Conservation (phyloP, 2,797 vertebrate genomes). For the Hydrophis major region DNA sequence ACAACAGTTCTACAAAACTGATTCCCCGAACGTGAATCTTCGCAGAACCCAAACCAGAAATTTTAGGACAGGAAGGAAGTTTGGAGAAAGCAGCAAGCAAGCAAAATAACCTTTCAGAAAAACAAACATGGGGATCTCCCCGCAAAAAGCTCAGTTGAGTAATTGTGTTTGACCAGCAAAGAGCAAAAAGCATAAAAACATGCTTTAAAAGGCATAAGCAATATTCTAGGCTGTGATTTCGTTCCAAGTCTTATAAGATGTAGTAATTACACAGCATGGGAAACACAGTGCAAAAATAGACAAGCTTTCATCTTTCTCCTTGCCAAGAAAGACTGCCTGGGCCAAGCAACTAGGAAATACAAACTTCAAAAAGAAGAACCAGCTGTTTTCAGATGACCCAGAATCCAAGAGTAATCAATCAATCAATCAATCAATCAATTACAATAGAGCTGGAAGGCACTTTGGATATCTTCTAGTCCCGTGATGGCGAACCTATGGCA, state of each 20-base stretch:
- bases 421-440: too few relatives aligned
- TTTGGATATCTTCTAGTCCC: too few relatives aligned
- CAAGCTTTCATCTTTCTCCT: not conserved
- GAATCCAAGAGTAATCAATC: not conserved
- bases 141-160: too few relatives aligned
- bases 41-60: not conserved
- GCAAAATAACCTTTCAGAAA: not conserved
- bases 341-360: not conserved
- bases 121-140: not conserved
- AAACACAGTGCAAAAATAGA: not conserved
- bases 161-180: not conserved
- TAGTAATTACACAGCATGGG: not conserved
- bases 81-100: not conserved
- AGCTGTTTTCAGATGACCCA: not conserved
- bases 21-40: not conserved
- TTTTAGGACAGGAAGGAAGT: not conserved
- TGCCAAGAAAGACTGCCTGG: not conserved
- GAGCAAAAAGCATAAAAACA: not conserved
- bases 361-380: not conserved
- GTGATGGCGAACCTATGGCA: too few relatives aligned
- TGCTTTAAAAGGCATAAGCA: not conserved
- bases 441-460: too few relatives aligned
- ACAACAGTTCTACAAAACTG: not conserved
- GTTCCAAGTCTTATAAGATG: not conserved
- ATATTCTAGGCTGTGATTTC: not conserved